phyloP scores from a whole-genome alignment of 2,888 invertebrate genomes.

The Leucozona laternaria region DNA sequence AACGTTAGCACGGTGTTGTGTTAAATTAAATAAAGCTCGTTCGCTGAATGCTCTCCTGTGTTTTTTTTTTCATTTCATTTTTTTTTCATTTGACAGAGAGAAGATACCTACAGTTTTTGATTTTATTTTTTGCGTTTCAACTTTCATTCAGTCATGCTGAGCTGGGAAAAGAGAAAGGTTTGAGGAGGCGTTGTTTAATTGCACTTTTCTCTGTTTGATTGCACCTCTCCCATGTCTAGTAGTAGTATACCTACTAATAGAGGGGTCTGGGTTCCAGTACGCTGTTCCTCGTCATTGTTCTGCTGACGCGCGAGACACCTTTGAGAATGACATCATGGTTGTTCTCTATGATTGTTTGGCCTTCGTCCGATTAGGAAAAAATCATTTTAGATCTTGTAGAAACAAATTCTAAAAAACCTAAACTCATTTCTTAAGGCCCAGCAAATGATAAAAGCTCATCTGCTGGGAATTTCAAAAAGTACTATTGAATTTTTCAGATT shows the following conservation, averaged over 20 bases:
- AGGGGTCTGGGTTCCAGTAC: neutral
- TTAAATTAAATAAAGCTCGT: conserved; percentile 70
- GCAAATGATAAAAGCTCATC: too few species aligned
- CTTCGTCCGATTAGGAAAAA: neutral
- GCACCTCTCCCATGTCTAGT: conserved; percentile 25
- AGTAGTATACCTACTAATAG: too few species aligned
- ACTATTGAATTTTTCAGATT: too few species aligned
- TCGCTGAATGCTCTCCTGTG: conserved; percentile 23
- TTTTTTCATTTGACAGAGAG: conserved; percentile 13
- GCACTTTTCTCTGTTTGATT: conserved; percentile 73
- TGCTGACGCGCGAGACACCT: conserved; percentile 29
- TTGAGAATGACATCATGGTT: neutral
- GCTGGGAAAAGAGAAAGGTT: neutral
- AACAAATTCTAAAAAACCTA: too few species aligned
- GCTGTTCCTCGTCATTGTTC: conserved; percentile 42
- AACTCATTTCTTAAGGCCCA: too few species aligned
- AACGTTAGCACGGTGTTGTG: conserved; percentile 58
- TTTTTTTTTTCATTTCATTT: neutral
- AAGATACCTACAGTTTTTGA: conserved; percentile 43
- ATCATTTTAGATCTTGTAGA: neutral
- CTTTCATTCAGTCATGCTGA: conserved; percentile 10
- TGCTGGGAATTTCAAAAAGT: too few species aligned
- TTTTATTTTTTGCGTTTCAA: conserved; percentile 2
- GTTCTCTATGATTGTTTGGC: neutral
- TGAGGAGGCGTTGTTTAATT: conserved; percentile 67